Evolutionary conservation across 1,140 invertebrate species (phyloP).

Genomic region (Drosophila trapezifrons): DNA sequence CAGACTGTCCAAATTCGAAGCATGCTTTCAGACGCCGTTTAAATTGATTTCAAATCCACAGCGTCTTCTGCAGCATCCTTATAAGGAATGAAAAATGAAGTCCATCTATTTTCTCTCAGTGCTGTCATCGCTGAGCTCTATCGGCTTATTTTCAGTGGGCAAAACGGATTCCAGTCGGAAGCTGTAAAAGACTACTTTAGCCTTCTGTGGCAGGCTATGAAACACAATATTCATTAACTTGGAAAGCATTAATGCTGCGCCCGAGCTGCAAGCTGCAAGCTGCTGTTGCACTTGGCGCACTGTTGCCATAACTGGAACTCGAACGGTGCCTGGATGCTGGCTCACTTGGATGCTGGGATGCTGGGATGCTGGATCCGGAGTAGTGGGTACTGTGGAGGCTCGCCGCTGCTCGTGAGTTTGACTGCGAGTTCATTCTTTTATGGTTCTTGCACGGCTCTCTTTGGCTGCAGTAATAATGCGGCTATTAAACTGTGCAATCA

Average conservation of each 20-base stretch:
- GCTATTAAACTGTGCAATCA: slow-evolving; percentile 76
- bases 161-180: slow-evolving; percentile 81
- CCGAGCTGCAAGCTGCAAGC: slow-evolving; percentile 17
- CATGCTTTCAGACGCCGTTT: too few relatives aligned
- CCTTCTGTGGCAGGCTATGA: slow-evolving; percentile 74
- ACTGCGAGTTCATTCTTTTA: slow-evolving; percentile 64
- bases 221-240: slow-evolving; percentile 83
- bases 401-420: slow-evolving; percentile 35
- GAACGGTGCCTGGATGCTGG: slow-evolving; percentile 30
- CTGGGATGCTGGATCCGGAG: neutral
- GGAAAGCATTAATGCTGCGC: slow-evolving; percentile 72
- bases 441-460: slow-evolving; percentile 68
- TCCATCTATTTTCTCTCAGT: slow-evolving; percentile 1
- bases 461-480: slow-evolving; percentile 75
- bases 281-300: slow-evolving; percentile 20
- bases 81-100: too few relatives aligned
- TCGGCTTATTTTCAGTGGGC: slow-evolving; percentile 42
- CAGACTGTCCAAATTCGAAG: too few relatives aligned
- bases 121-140: slow-evolving; percentile 26
- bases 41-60: too few relatives aligned
- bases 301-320: slow-evolving; percentile 48
- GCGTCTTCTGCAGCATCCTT: too few relatives aligned
- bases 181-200: slow-evolving; percentile 70
- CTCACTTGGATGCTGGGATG: neutral
- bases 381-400: slow-evolving; percentile 4